Evolutionary conservation across 2,888 invertebrate species (phyloP).

Genomic region (Tenthredo scrophulariae): DNA sequence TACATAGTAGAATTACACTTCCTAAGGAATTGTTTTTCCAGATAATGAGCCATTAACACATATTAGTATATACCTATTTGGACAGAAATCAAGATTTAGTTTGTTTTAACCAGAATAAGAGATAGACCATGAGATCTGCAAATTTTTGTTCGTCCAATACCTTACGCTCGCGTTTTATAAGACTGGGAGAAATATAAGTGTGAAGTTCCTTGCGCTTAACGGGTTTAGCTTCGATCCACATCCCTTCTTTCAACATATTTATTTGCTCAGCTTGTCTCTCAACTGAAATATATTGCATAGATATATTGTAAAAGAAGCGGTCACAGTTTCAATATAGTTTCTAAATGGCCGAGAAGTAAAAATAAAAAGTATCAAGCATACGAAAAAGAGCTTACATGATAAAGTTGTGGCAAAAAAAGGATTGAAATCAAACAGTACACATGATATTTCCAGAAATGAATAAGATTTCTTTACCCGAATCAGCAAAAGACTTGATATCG

Average conservation of each 20-base stretch:
- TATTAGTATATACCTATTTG: neutral
- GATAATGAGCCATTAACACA: neutral
- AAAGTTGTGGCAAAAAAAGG: neutral
- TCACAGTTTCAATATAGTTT: neutral
- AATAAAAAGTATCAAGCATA: slow-evolving; percentile 4
- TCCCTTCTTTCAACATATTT: slow-evolving; percentile 85
- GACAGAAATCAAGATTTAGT: slow-evolving; percentile 15
- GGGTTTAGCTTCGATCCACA: slow-evolving; percentile 92
- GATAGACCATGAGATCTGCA: neutral
- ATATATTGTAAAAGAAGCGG: slow-evolving; percentile 36
- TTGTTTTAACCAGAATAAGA: neutral
- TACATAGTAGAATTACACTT: neutral
- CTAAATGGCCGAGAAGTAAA: neutral
- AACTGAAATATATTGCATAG: slow-evolving; percentile 74
- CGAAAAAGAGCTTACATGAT: neutral
- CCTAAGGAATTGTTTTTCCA: neutral
- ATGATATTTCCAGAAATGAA: slow-evolving; percentile 79
- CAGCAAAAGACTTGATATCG: slow-evolving; percentile 95
- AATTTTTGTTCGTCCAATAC: slow-evolving; percentile 71
- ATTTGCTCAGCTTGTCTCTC: slow-evolving; percentile 83
- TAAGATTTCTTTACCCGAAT: slow-evolving; percentile 84
- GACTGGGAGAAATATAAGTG: slow-evolving; percentile 86
- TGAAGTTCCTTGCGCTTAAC: slow-evolving; percentile 90
- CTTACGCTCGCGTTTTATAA: slow-evolving; percentile 87
- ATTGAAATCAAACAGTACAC: neutral